phyloP scores from a whole-genome alignment of 2,113 vertebrate species.

The Uria aalge region DNA sequence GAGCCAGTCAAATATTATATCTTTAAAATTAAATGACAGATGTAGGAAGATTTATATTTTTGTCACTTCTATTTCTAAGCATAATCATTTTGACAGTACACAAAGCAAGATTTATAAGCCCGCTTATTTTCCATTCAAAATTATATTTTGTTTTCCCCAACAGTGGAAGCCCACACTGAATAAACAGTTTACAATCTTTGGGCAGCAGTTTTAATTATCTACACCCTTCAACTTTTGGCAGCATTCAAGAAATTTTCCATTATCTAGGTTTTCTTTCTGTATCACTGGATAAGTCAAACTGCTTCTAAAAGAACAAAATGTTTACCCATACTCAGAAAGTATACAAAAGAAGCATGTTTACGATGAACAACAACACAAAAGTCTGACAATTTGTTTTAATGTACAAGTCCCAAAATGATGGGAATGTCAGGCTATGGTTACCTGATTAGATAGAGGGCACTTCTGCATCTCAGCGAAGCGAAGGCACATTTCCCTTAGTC shows the following conservation, averaged over 20 bases:
- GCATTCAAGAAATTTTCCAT: constrained; percentile 36
- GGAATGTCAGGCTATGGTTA: not conserved
- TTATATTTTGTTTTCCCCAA: not conserved
- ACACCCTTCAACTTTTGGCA: constrained; percentile 27
- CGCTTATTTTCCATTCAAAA: not conserved
- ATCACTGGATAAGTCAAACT: constrained; percentile 26
- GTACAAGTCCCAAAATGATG: not conserved
- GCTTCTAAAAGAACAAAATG: constrained; percentile 31
- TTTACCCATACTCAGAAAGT: constrained; percentile 9
- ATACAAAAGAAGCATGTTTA: not conserved
- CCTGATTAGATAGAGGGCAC: not conserved
- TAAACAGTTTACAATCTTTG: not conserved
- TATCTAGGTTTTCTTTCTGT: constrained; percentile 29
- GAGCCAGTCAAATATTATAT: not conserved
- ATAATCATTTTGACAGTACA: not conserved
- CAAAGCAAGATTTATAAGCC: not conserved
- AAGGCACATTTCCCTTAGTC: not conserved
- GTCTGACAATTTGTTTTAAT: not conserved
- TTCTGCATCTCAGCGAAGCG: not conserved
- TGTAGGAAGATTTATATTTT: not conserved
- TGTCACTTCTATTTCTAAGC: not conserved
- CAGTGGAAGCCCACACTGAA: not conserved
- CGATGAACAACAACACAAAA: not conserved
- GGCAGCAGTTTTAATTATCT: not conserved
- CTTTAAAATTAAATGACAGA: not conserved